These are phyloP conservation scores for Epiblema foenella DNA, from an alignment of 2,888 invertebrate species.

Conservation along the genomic window DNA sequence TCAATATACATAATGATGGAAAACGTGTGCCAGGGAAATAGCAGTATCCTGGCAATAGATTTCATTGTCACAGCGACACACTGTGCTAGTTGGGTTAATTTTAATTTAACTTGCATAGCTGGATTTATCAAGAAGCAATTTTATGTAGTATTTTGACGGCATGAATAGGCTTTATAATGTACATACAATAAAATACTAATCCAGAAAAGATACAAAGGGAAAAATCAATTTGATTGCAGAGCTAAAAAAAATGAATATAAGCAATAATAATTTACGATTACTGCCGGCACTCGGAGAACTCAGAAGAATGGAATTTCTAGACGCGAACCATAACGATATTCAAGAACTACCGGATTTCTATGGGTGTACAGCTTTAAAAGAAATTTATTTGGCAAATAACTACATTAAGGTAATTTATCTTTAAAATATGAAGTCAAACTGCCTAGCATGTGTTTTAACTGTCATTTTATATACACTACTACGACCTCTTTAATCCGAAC, in stretches of 20 bases:
- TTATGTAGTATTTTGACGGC: too few relatives aligned
- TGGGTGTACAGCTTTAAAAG: constrained; percentile 90
- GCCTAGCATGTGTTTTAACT: not conserved
- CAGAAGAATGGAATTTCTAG: constrained; percentile 89
- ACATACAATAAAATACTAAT: not conserved
- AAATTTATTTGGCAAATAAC: constrained; percentile 94
- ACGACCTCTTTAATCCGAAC: too few relatives aligned
- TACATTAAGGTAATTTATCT: constrained; percentile 86
- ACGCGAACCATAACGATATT: constrained; percentile 93
- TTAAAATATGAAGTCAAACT: not conserved
- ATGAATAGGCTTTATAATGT: not conserved
- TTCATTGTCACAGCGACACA: not conserved
- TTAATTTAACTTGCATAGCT: not conserved
- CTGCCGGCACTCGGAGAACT: constrained; percentile 90
- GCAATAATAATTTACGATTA: constrained; percentile 87
- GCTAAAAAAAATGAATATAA: constrained; percentile 89
- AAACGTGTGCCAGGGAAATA: not conserved
- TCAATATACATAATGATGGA: too few relatives aligned
- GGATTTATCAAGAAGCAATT: not conserved
- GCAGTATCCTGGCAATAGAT: not conserved
- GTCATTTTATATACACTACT: too few relatives aligned
- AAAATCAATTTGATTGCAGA: constrained; percentile 67
- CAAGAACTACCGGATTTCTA: constrained; percentile 89
- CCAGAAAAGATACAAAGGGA: not conserved
- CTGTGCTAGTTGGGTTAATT: not conserved